Evolutionary conservation across 2,888 invertebrate genomes (phyloP).

Genomic region (Oxystoma pomonae): DNA sequence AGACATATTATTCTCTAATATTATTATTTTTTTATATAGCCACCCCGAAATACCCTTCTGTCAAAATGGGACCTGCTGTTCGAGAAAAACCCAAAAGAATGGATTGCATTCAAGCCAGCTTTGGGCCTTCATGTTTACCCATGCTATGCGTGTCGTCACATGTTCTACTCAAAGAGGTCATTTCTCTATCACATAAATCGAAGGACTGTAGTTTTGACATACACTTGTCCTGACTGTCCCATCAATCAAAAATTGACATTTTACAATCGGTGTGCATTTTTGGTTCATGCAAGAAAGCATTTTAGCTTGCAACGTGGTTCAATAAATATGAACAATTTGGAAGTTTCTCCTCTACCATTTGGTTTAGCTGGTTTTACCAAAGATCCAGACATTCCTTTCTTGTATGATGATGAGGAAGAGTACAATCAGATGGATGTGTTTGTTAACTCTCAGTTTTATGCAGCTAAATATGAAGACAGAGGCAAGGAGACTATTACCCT

Average conservation of each 20-base stretch:
- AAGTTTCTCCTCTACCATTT: slow-evolving; percentile 36
- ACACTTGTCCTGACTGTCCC: slow-evolving; percentile 38
- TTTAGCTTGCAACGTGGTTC: slow-evolving; percentile 34
- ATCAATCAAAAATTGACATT: slow-evolving; percentile 31
- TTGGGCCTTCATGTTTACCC: slow-evolving; percentile 27
- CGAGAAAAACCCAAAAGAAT: slow-evolving; percentile 26
- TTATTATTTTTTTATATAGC: slow-evolving; percentile 9
- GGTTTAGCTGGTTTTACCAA: slow-evolving; percentile 42
- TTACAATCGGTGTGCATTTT: slow-evolving; percentile 44
- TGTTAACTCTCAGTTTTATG: slow-evolving; percentile 37
- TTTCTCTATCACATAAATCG: slow-evolving; percentile 44
- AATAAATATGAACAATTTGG: slow-evolving; percentile 38
- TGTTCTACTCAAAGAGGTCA: slow-evolving; percentile 40
- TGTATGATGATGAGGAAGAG: slow-evolving; percentile 40
- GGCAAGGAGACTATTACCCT: slow-evolving; percentile 36
- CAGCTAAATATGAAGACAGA: slow-evolving; percentile 31
- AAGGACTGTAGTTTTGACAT: slow-evolving; percentile 39
- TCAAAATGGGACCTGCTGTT: slow-evolving; percentile 29
- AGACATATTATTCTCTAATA: too few relatives aligned
- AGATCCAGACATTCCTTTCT: slow-evolving; percentile 35
- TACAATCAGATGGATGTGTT: slow-evolving; percentile 6
- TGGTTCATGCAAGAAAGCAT: slow-evolving; percentile 42
- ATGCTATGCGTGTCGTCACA: slow-evolving; percentile 30
- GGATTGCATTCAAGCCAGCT: slow-evolving; percentile 32
- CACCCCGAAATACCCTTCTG: slow-evolving; percentile 19